Base-by-base conservation (phyloP, 2,888 invertebrate species). In the Lithophane socia region DNA sequence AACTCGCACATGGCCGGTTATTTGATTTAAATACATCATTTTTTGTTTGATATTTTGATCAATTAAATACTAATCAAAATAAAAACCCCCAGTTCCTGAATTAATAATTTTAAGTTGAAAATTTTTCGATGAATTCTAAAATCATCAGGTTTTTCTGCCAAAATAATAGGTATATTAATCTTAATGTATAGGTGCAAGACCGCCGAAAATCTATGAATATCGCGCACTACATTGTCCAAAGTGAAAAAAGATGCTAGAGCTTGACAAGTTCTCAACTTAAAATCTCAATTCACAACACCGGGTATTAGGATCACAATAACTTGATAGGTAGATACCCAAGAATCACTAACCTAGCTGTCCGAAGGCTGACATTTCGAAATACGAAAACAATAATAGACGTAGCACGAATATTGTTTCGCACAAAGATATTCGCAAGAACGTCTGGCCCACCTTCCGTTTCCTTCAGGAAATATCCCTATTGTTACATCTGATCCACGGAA, bases 401-500 rank as follows among this genome's bases (percentile, higher is more conserved):
- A 75, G 52, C 87, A 83, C 73, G 78, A 82, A 87, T 81, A 86
- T 79, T 75, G 68, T 84, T 79, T 65, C 67, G 12, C 64, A 89
- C 87, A 91, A 89, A 88, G 90, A 89, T 89, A 89, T 92, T 91
- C 88, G 85, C 65, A 71, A 80, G 69, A 87, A 83, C 91, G 89
- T 89, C 91, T 89, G 91, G 83, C 85, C 79, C 79, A 88, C 88
- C 88, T 92, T 91, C 90, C 90, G 90, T 74, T 90, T 90, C 89
- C 90, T 79, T 67, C 63, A 86, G 92, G 92, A 91, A 90, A 88
- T 84, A 73, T 82, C 84, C 86, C 87, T 85, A 92, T 92, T 92
- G 91, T 92, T 91, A 82, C 77, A 81, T 88, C 81, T 83, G 84
- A 89, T 88, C 87, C 84, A 80, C 82, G 86, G 84, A 87, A 88